Base-by-base conservation (phyloP, 2,113 vertebrate genomes). In the Barbus barbus region DNA sequence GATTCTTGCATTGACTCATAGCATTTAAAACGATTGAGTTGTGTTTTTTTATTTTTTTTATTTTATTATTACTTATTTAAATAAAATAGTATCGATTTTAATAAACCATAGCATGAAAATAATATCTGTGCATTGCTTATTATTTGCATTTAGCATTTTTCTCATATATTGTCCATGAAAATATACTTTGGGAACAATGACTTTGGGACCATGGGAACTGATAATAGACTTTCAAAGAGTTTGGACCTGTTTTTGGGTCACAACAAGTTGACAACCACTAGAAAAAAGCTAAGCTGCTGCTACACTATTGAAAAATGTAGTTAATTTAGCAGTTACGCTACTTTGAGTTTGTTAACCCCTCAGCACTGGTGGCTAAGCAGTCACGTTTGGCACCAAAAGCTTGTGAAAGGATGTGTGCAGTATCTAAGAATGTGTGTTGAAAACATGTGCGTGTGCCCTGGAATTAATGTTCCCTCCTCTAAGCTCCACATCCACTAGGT, bases 401-500 rank as follows among this genome's bases (percentile, higher is more conserved):
- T 61, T 46, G 28, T n/a, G 16, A 18, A 63, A 63, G 13, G 78
- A 65, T 20, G 58, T 67, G 16, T 67, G 61, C 31, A 24, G 31
- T 69, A 71, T 71, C 22, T 11, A 82, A 71, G 65, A 82, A 36
- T 71, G 79, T 82, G 65, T 71, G 63, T 53, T 71, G 12, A 51
- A n/a, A 80, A 80, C 3, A 16, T 65, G 24, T 48, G 78, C 38
- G 0, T 44, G 61, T 31, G 9, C 46, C 46, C 48, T 71, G 65
- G 46, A 82, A 82, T 53, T 71, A 71, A 82, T 82, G 79, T 36
- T 82, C 44, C 26, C 65, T 71, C 65, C 53, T 46, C 22, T 41
- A 31, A 58, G 58, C 72, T 63, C 71, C 24, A 33, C 53, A 61
- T 58, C 65, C 9, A 65, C 75, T 78, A 69, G 60, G 73, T 67